phyloP scores from a whole-genome alignment of 2,888 invertebrate genomes.

The Hyles lineata region DNA sequence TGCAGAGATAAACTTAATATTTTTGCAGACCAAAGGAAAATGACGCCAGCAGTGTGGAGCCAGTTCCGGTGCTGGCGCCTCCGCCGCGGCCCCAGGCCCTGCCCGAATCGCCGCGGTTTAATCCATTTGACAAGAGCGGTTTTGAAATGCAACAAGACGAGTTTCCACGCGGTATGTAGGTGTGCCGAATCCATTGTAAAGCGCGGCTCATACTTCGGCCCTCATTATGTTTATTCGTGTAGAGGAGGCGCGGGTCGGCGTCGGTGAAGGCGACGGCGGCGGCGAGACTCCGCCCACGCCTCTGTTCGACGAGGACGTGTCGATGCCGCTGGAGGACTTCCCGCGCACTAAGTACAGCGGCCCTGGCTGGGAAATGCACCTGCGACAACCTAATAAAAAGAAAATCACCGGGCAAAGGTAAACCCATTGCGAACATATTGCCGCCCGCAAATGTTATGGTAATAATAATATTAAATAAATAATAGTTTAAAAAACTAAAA shows the following conservation, averaged over 20 bases:
- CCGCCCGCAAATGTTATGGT: no score
- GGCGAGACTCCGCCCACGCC: conserved; percentile 95
- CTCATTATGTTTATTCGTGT: no score
- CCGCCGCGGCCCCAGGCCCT: conserved; percentile 85
- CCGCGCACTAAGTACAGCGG: conserved; percentile 91
- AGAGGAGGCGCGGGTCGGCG: conserved; percentile 48
- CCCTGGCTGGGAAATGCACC: conserved; percentile 98
- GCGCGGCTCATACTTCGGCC: no score
- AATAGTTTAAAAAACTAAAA: no score
- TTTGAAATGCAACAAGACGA: conserved; percentile 65
- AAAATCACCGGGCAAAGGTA: conserved; percentile 95
- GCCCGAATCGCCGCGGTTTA: conserved; percentile 87
- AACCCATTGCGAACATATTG: neutral
- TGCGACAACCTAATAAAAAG: conserved; percentile 98
- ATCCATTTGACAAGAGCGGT: conserved; percentile 90
- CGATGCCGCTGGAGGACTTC: conserved; percentile 96
- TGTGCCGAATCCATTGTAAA: neutral
- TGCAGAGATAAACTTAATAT: no score
- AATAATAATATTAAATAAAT: no score
- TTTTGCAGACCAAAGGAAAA: conserved; percentile 81
- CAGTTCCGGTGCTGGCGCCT: conserved; percentile 90
- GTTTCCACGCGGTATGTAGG: conserved; percentile 44
- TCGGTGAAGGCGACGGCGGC: conserved; percentile 51
- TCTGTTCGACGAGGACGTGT: conserved; percentile 96
- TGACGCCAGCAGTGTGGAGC: conserved; percentile 45